These are phyloP conservation scores for Prunella himalayana DNA, from an alignment of 2,113 vertebrate species.

Conservation along the genomic window DNA sequence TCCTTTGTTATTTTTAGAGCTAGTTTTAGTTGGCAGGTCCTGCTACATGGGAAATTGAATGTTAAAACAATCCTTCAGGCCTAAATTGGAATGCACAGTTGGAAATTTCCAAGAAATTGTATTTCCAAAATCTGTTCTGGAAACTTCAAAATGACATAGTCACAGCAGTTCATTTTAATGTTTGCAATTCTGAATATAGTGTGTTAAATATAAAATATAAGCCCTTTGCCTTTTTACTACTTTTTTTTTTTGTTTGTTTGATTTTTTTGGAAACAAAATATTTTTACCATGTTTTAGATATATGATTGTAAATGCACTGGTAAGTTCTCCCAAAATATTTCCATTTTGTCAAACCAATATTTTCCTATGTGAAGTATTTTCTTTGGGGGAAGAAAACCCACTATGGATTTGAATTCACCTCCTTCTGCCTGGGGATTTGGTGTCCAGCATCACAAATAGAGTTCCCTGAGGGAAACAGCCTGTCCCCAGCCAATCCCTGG, in stretches of 20 bases:
- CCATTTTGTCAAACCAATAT: neutral
- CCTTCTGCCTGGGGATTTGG: neutral
- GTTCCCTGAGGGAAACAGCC: neutral
- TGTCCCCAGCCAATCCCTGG: neutral
- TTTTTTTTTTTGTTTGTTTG: neutral
- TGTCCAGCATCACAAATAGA: neutral
- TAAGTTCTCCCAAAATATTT: neutral
- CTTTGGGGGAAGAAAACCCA: neutral
- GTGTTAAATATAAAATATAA: neutral
- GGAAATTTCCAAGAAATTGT: conserved; percentile 36
- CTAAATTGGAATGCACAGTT: neutral
- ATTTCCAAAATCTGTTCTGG: conserved; percentile 25
- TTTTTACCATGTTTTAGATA: neutral
- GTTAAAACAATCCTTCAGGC: neutral
- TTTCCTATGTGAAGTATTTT: conserved; percentile 11
- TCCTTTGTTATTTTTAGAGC: conserved; percentile 21
- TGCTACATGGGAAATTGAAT: neutral
- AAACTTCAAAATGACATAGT: neutral
- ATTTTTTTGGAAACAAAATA: neutral
- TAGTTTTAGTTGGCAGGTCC: conserved; percentile 5
- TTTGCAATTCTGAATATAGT: neutral
- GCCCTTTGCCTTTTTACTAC: neutral
- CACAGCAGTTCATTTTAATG: neutral
- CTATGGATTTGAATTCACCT: neutral
- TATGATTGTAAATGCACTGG: neutral